phyloP scores from a whole-genome alignment of 1,140 invertebrate genomes.

The Capitella teleta region DNA sequence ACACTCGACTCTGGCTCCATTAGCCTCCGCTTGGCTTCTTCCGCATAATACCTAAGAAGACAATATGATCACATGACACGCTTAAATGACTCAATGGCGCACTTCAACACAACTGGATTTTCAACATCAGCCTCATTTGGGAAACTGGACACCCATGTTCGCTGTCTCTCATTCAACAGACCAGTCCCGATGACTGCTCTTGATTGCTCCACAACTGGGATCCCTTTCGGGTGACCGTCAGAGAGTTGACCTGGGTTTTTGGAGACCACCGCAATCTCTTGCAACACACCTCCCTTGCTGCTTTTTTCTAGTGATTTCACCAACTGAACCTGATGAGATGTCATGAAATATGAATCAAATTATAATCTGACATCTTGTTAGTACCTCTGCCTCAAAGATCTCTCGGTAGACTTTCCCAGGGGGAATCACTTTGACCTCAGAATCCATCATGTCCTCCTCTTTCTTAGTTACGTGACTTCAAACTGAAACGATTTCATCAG shows the following conservation, averaged over 20 bases:
- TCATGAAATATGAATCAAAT: background rate
- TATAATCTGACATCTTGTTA: too few species aligned
- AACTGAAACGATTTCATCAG: too few species aligned
- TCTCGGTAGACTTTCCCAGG: too few species aligned
- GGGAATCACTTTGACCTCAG: too few species aligned
- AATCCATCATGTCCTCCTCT: too few species aligned
- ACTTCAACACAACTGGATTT: constrained; percentile 37
- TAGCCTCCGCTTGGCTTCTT: constrained; percentile 15
- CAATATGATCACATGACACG: background rate
- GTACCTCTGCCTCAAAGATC: too few species aligned
- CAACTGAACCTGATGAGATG: constrained; percentile 4
- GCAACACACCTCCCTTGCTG: background rate
- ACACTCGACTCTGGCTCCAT: constrained; percentile 18
- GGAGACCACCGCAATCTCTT: constrained; percentile 1
- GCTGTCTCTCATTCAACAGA: constrained; percentile 25
- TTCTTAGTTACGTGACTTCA: too few species aligned
- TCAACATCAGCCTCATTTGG: constrained; percentile 34
- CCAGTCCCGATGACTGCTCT: constrained; percentile 16
- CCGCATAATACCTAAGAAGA: constrained; percentile 1
- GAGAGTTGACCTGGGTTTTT: background rate
- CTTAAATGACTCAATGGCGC: constrained; percentile 8
- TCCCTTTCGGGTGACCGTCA: too few species aligned
- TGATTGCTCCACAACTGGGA: constrained; percentile 11
- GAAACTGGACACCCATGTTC: constrained; percentile 30
- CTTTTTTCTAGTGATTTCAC: background rate